Percentiles rank a stretch among this genome's conserved stretches.
Evolutionary conservation across 2,888 invertebrate genomes (phyloP).

Genomic region (Graphium colonna): DNA sequence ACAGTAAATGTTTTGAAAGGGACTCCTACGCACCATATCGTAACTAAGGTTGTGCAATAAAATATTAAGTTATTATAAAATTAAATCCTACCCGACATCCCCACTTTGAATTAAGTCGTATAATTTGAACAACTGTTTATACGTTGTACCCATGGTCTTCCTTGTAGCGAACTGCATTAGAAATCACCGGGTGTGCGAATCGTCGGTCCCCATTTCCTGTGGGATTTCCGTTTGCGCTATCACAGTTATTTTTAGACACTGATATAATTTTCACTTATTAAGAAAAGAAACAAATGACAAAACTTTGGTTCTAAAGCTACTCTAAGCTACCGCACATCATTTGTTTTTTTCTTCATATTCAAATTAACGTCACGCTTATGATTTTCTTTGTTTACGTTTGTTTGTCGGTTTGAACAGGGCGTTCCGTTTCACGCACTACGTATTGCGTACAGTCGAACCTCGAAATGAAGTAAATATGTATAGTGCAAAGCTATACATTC

Average conservation of each 20-base stretch:
- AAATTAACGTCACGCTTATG: constrained; percentile 61
- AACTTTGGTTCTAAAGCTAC: constrained; percentile 1
- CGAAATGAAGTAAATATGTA: no score
- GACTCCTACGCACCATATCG: constrained; percentile 12
- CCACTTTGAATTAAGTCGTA: constrained; percentile 83
- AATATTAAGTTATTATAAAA: constrained; percentile 11
- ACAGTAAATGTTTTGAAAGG: constrained; percentile 8
- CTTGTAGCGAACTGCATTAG: constrained; percentile 43
- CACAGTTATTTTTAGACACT: constrained; percentile 42
- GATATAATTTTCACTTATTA: constrained; percentile 16
- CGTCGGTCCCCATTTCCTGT: constrained; percentile 64
- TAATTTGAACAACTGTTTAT: constrained; percentile 72
- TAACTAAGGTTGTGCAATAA: constrained; percentile 12
- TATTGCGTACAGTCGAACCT: neutral
- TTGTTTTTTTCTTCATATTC: constrained; percentile 51
- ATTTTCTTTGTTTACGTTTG: constrained; percentile 56
- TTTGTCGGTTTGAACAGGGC: constrained; percentile 37
- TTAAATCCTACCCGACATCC: constrained; percentile 72
- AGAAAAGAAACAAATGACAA: constrained; percentile 21
- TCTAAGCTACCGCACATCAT: constrained; percentile 36
- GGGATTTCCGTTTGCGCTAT: constrained; percentile 52
- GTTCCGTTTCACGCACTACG: constrained; percentile 39
- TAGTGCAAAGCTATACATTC: no score
- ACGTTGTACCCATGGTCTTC: constrained; percentile 62
- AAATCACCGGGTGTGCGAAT: constrained; percentile 52